These are phyloP conservation scores for Megaleporinus macrocephalus DNA, from an alignment of 2,113 vertebrate species.

Conservation along the genomic window DNA sequence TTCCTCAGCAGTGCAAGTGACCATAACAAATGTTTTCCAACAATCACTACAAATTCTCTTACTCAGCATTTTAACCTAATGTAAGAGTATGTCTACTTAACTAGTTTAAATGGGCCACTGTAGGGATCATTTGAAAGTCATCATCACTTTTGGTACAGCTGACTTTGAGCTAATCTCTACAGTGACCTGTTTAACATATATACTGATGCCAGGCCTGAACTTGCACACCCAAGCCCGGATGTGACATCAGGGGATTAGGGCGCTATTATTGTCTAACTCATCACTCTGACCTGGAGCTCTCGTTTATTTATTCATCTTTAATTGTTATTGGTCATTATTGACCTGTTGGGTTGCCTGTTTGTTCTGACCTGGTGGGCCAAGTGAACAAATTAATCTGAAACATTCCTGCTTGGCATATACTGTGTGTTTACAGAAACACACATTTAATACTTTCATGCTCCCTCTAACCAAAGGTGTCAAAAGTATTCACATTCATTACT, in stretches of 20 bases:
- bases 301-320: neutral
- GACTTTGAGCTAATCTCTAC: neutral
- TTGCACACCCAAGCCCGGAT: neutral
- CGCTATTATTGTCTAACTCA: neutral
- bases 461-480: no score
- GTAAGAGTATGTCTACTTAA: neutral
- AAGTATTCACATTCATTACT: no score
- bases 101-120: neutral
- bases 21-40: no score
- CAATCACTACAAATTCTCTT: no score
- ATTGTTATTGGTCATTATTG: neutral
- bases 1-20: neutral
- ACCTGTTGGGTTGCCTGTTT: neutral
- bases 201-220: neutral
- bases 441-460: no score
- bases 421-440: neutral
- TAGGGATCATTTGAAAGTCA: neutral
- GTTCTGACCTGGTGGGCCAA: neutral
- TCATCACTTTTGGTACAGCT: neutral
- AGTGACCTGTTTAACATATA: neutral
- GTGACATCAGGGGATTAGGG: neutral
- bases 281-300: neutral
- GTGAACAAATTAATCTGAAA: neutral
- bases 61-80: neutral
- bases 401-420: neutral